Evolutionary conservation across 1,140 invertebrate species (phyloP).

Genomic region (Ips typographus): DNA sequence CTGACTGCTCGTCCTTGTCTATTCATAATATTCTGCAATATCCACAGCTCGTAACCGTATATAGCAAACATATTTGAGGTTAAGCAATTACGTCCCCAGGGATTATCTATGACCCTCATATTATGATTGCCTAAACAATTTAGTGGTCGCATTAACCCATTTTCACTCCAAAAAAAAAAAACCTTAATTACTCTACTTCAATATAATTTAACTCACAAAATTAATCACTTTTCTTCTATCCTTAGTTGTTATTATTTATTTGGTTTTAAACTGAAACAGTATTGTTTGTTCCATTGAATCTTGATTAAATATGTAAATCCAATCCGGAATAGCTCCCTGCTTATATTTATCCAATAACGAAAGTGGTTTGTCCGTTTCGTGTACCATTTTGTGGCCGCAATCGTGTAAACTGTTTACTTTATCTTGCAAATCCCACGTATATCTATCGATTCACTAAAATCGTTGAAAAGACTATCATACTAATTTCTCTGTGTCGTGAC

Average conservation of each 20-base stretch:
- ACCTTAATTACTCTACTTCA: no score
- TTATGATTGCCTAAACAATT: background rate
- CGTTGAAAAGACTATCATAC: no score
- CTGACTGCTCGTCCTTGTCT: no score
- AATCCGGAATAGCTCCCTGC: background rate
- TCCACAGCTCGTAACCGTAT: no score
- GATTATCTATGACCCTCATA: background rate
- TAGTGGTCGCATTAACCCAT: background rate
- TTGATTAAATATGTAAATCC: constrained; percentile 3
- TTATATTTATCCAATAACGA: constrained; percentile 4
- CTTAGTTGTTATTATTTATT: background rate
- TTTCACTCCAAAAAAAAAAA: no score
- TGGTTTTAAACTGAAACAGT: background rate
- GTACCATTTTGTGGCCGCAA: background rate
- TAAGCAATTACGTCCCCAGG: background rate
- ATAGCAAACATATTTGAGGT: background rate
- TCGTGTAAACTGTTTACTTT: background rate
- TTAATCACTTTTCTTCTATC: background rate
- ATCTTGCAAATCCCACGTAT: background rate
- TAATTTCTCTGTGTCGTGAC: no score
- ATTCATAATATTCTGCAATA: no score
- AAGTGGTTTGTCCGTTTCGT: background rate
- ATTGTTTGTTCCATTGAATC: background rate
- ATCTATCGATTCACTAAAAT: no score
- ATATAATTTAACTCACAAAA: background rate